Percentiles rank a stretch among this genome's conserved stretches.
These are phyloP conservation scores for Erebia aethiops DNA, from an alignment of 2,888 invertebrate species.

Conservation along the genomic window DNA sequence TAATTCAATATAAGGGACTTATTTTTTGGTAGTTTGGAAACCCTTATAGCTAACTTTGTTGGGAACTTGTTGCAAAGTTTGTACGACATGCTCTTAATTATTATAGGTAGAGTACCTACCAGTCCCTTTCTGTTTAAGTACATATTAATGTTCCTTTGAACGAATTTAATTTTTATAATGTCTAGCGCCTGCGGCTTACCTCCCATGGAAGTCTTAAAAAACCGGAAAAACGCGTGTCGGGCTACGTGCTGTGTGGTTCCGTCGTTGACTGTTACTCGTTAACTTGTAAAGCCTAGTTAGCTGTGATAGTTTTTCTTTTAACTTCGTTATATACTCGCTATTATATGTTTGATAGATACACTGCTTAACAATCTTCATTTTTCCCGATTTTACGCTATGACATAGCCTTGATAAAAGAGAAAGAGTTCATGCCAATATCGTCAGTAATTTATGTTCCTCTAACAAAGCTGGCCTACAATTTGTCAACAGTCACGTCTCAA, in stretches of 20 bases:
- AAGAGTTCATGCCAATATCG: conserved; percentile 20
- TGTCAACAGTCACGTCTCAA: conserved; percentile 29
- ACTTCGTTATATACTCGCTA: too few relatives aligned
- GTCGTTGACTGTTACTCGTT: too few relatives aligned
- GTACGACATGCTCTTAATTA: not conserved
- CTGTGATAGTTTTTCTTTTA: too few relatives aligned
- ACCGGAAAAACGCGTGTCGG: too few relatives aligned
- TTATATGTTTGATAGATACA: too few relatives aligned
- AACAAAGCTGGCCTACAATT: conserved; percentile 31
- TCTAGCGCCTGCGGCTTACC: too few relatives aligned
- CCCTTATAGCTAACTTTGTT: conserved; percentile 9
- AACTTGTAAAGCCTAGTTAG: too few relatives aligned
- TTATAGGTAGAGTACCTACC: not conserved
- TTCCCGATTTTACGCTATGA: too few relatives aligned
- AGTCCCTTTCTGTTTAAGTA: not conserved
- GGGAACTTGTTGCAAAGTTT: not conserved
- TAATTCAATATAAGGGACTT: not conserved
- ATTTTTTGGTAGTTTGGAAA: not conserved
- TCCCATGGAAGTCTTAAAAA: too few relatives aligned
- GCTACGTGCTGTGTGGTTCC: too few relatives aligned
- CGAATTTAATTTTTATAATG: too few relatives aligned
- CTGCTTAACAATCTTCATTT: too few relatives aligned
- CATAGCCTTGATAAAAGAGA: not conserved
- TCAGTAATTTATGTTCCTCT: conserved; percentile 25
- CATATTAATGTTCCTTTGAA: not conserved